phyloP scores from a whole-genome alignment of 2,888 invertebrate species.

The Drosophila histrio region DNA sequence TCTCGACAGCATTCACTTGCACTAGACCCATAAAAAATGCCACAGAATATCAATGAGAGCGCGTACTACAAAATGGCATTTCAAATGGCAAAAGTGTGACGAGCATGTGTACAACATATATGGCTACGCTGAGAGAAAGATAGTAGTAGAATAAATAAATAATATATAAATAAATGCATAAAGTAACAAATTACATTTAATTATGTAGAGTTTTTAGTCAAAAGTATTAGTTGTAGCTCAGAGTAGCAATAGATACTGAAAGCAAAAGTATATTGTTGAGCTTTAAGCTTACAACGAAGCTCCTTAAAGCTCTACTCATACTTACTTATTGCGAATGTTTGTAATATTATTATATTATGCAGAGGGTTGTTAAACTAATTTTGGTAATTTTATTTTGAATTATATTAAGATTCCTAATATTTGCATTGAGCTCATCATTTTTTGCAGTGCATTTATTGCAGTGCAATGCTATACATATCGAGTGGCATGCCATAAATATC shows the following conservation, averaged over 20 bases:
- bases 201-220: not conserved
- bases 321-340: not conserved
- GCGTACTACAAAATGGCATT: conserved; percentile 61
- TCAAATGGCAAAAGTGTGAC: conserved; percentile 52
- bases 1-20: conserved; percentile 56
- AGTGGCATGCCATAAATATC: conserved; percentile 58
- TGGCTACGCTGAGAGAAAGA: conserved; percentile 32
- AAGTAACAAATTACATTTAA: not conserved
- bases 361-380: not conserved
- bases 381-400: not conserved
- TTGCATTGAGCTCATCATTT: not conserved
- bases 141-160: not conserved
- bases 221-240: not conserved
- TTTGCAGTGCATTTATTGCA: conserved; percentile 40
- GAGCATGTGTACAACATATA: conserved; percentile 14
- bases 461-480: conserved; percentile 37
- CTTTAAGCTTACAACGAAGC: not conserved
- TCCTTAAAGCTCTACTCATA: not conserved
- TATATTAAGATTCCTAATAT: not conserved
- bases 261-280: not conserved
- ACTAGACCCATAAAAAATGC: conserved; percentile 53
- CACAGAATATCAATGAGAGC: conserved; percentile 73
- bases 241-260: not conserved
- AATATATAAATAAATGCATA: not conserved
- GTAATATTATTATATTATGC: not conserved